Conservation (phyloP, 2,113 vertebrate genomes). For the Carassius auratus region DNA sequence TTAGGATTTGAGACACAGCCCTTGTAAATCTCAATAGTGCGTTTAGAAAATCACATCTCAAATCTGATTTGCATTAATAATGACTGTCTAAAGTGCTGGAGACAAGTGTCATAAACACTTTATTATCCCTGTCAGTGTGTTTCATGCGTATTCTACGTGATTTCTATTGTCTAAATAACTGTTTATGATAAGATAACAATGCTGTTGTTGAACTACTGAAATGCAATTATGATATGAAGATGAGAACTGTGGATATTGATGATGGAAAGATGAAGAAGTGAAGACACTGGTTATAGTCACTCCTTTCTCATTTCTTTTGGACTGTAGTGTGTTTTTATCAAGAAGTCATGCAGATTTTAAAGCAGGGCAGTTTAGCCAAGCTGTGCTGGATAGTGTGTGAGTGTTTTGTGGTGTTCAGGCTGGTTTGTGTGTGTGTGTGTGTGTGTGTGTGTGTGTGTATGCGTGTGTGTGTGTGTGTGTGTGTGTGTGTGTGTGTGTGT, state of each 20-base stretch:
- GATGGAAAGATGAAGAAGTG: not conserved
- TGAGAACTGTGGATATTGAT: not conserved
- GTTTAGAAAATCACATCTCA: not conserved
- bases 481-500: too few species aligned
- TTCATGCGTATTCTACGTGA: not conserved
- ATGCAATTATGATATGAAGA: not conserved
- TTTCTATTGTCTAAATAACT: not conserved
- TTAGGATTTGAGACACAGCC: not conserved
- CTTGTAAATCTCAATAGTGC: not conserved
- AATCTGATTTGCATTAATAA: not conserved
- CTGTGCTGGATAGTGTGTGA: not conserved
- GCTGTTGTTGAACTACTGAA: not conserved
- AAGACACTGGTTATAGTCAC: not conserved
- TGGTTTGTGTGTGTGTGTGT: not conserved
- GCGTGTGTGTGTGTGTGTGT: constrained; percentile 23
- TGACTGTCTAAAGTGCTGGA: not conserved
- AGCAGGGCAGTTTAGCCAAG: not conserved
- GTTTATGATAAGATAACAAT: not conserved
- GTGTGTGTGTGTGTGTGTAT: not conserved
- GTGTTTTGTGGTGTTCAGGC: too few species aligned
- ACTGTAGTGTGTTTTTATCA: not conserved
- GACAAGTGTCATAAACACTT: not conserved
- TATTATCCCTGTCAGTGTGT: not conserved
- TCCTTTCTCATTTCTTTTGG: not conserved
- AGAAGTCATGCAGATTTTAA: not conserved